Base-by-base conservation (phyloP, 1,140 invertebrate species). In the Lepidurus packardi region DNA sequence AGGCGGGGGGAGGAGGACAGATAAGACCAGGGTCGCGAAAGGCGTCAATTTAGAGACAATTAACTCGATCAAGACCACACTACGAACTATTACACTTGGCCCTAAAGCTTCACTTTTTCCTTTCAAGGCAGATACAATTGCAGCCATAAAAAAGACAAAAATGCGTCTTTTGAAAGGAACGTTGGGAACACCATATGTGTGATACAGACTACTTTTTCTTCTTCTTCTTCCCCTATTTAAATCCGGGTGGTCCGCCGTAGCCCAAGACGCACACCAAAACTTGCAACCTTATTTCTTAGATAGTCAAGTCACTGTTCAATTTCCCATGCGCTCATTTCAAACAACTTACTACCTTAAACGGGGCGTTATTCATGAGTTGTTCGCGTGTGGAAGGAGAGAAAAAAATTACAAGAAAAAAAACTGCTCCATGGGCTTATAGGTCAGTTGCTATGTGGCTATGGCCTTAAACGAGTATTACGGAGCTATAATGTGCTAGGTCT, bases 271-370 rank as follows among this genome's bases (percentile, higher is more conserved):
- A 65, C 53, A 65, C 53, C 53, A 65, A 65, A 65, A 65, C 16
- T 65, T 65, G 21, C 21, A 65, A 21, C 53, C 53, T 65, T 65
- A 65, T 65, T 65, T 65, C 53, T 11, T 21, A n/a, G 16, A 13
- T 65, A 65, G 53, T 16, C 53, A 13, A 65, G 53, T 65, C 53
- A 65, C 21, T 65, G 7, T 65, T 65, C 34, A 34, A 34, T 34
- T 34, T 34, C 34, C 34, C 34, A 34, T 34, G 34, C 34, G 34
- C 34, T 65, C 21, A 9, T 65, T 65, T 65, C 21, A 21, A 65
- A 65, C 21, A n/a, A 65, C 53, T 65, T 65, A 65, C 53, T 65
- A 65, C 53, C 53, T 65, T 65, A 65, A 65, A 65, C 16, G 53
- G 53, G 53, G 53, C 53, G 53, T 65, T 65, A 65, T 65, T 65